A percentile compares a stretch with the other conserved stretches of the same genome.
Evolutionary conservation across 1,140 invertebrate species (phyloP).

Genomic region (Bombyx mori): ASM3026992v2 NC_085110.1:10964001-10964500

Average conservation of each 20-base stretch:
- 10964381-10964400: slow-evolving; percentile 30
- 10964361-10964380: slow-evolving; percentile 59
- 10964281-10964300: slow-evolving; percentile 85
- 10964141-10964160: slow-evolving; percentile 83
- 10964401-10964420: slow-evolving; percentile 44
- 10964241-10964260: slow-evolving; percentile 87
- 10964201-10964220: slow-evolving; percentile 82
- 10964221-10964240: slow-evolving; percentile 83
- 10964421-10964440: slow-evolving; percentile 37
- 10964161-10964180: slow-evolving; percentile 82
- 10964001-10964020: slow-evolving; percentile 95
- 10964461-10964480: slow-evolving; percentile 7
- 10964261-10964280: slow-evolving; percentile 80
- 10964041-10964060: slow-evolving; percentile 93
- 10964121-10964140: slow-evolving; percentile 79
- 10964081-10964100: slow-evolving; percentile 82
- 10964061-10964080: slow-evolving; percentile 88
- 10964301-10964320: slow-evolving; percentile 84
- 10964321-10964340: slow-evolving; percentile 80
- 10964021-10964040: slow-evolving; percentile 91
- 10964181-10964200: slow-evolving; percentile 92
- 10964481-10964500: no score
- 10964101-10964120: slow-evolving; percentile 84
- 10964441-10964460: slow-evolving; percentile 64
- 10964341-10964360: slow-evolving; percentile 87